phyloP scores from a whole-genome alignment of 2,888 invertebrate genomes.

The Drosophila fulvimacula region DNA sequence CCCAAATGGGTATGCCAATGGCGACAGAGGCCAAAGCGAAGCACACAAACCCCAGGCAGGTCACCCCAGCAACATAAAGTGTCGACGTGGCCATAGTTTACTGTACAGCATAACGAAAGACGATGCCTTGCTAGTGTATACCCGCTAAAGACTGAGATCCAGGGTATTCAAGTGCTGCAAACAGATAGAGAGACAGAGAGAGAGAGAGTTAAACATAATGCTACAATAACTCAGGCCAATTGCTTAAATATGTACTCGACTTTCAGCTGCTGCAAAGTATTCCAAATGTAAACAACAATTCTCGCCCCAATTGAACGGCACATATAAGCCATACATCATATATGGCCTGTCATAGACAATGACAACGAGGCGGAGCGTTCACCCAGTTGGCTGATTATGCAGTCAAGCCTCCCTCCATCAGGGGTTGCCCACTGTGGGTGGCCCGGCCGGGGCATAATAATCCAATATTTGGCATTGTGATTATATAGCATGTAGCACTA shows the following conservation, averaged over 20 bases:
- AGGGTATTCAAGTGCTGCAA: constrained; percentile 26
- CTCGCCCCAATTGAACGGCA: neutral
- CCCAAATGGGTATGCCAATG: constrained; percentile 94
- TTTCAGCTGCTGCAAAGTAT: constrained; percentile 29
- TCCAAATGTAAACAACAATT: constrained; percentile 31
- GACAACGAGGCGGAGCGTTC: constrained; percentile 23
- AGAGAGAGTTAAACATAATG: neutral
- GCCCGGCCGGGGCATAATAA: constrained; percentile 36
- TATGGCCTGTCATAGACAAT: constrained; percentile 19
- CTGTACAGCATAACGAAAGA: constrained; percentile 78
- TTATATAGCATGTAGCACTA: constrained; percentile 40
- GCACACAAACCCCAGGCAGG: constrained; percentile 89
- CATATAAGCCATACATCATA: constrained; percentile 5
- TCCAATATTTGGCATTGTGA: constrained; percentile 64
- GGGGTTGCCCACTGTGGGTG: constrained; percentile 8
- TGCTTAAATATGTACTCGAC: constrained; percentile 17
- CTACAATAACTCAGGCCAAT: constrained; percentile 26
- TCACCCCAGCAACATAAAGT: constrained; percentile 85
- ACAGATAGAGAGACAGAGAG: neutral
- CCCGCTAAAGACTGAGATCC: constrained; percentile 61
- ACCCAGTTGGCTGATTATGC: constrained; percentile 15
- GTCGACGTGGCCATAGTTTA: constrained; percentile 85
- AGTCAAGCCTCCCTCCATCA: constrained; percentile 1
- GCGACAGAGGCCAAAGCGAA: constrained; percentile 93
- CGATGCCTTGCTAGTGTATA: constrained; percentile 41